Conservation (phyloP, 1,140 invertebrate genomes). For the Drosophila albomicans region DNA sequence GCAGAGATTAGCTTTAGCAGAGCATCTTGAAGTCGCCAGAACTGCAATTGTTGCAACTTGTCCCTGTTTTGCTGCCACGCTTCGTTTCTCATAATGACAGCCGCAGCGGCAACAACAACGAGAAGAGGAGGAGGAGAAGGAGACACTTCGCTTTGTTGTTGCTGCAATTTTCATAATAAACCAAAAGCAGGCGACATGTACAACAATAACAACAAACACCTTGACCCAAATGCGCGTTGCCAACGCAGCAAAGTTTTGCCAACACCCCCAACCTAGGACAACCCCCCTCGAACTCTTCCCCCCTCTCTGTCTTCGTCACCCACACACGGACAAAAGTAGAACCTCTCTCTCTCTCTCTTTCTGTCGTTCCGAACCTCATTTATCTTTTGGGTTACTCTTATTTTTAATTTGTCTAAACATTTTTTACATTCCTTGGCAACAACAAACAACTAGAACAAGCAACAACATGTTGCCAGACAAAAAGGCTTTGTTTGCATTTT, state of each 20-base stretch:
- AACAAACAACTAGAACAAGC: slow-evolving; percentile 25
- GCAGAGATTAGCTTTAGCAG: not conserved
- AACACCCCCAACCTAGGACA: slow-evolving; percentile 6
- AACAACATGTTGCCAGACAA: slow-evolving; percentile 60
- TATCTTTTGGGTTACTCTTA: slow-evolving; percentile 64
- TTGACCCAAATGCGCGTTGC: slow-evolving; percentile 76
- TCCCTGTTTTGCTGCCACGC: slow-evolving; percentile 35
- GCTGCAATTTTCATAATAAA: slow-evolving; percentile 81
- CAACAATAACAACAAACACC: slow-evolving; percentile 64
- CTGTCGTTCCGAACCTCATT: slow-evolving; percentile 13
- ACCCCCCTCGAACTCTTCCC: no score
- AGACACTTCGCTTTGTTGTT: slow-evolving; percentile 36
- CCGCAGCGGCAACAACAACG: slow-evolving; percentile 41
- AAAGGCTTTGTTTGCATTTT: slow-evolving; percentile 79
- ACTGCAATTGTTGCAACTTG: slow-evolving; percentile 22
- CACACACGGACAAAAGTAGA: not conserved
- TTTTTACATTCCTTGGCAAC: slow-evolving; percentile 59
- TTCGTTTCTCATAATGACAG: slow-evolving; percentile 68
- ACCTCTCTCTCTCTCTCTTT: no score
- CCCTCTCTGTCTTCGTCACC: not conserved
- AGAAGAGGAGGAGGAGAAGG: slow-evolving; percentile 31
- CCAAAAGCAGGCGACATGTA: slow-evolving; percentile 53
- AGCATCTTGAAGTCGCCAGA: not conserved
- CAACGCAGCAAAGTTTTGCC: slow-evolving; percentile 63
- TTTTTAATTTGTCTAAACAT: slow-evolving; percentile 83